Percentiles rank a stretch among this genome's conserved stretches.
These are phyloP conservation scores for Spongilla lacustris DNA, from an alignment of 37 sponge, comb jelly and placozoan species.

Conservation along the genomic window DNA sequence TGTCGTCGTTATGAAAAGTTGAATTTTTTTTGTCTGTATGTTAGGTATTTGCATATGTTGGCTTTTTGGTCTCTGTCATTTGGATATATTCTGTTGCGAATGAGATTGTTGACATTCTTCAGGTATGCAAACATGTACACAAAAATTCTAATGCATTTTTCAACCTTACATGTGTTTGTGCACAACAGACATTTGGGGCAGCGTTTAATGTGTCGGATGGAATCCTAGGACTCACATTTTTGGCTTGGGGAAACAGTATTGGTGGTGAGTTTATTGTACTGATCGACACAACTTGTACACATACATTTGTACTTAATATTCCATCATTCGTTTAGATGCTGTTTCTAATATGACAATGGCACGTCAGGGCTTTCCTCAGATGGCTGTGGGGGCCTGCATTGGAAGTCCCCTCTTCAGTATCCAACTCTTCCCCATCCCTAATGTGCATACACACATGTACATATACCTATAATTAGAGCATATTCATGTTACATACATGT, in stretches of 20 bases:
- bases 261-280: slow-evolving; percentile 72
- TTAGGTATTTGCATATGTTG: slow-evolving; percentile 91
- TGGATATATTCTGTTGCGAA: slow-evolving; percentile 97
- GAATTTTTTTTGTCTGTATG: no score
- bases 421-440: no score
- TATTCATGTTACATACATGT: no score
- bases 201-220: slow-evolving; percentile 86
- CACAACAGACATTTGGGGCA: slow-evolving; percentile 81
- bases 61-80: slow-evolving; percentile 84
- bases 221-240: slow-evolving; percentile 90
- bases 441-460: not conserved
- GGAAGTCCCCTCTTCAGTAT: slow-evolving; percentile 97
- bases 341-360: slow-evolving; percentile 96
- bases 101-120: slow-evolving; percentile 93
- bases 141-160: no score
- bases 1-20: no score
- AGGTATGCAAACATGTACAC: slow-evolving; percentile 51
- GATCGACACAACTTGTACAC: no score
- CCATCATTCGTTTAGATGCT: slow-evolving; percentile 70
- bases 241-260: slow-evolving; percentile 99
- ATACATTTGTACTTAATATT: no score
- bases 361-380: slow-evolving; percentile 93
- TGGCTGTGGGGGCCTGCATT: slow-evolving; percentile 97
- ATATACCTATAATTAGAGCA: no score
- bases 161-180: no score